A percentile compares a stretch with the other conserved stretches of the same genome.
These are phyloP conservation scores for Catostylus mosaicus DNA, from an alignment of 30 jellyfish, hydroid and myxozoan genomes.

Conservation along the genomic window DNA sequence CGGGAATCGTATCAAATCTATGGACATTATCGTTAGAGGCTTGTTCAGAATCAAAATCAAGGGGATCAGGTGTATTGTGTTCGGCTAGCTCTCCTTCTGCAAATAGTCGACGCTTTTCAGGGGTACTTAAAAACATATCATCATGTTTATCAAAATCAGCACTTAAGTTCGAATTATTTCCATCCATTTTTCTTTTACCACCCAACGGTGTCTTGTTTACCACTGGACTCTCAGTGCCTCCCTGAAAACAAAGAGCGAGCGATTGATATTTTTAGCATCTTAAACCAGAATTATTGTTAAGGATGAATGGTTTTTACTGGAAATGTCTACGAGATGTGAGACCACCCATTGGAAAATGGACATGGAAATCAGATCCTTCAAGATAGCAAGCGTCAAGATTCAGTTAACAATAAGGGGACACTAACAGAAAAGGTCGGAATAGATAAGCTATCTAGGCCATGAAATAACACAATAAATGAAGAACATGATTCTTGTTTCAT, in stretches of 20 bases:
- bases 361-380: too few species aligned
- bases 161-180: neutral
- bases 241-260: neutral
- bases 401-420: too few species aligned
- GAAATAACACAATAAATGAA: too few species aligned
- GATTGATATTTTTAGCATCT: too few species aligned
- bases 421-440: too few species aligned
- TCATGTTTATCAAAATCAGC: slow-evolving; percentile 57
- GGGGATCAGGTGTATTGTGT: slow-evolving; percentile 42
- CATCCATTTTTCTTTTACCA: slow-evolving; percentile 6
- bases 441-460: too few species aligned
- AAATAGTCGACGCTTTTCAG: slow-evolving; percentile 59
- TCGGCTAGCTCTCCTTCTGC: slow-evolving; percentile 73
- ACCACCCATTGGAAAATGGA: too few species aligned
- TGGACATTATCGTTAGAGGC: slow-evolving; percentile 18
- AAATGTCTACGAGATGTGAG: too few species aligned
- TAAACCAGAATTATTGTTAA: too few species aligned
- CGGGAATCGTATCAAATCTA: slow-evolving; percentile 17
- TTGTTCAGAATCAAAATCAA: neutral
- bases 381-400: too few species aligned
- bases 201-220: slow-evolving; percentile 12
- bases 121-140: slow-evolving; percentile 58
- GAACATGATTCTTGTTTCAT: too few species aligned
- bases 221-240: slow-evolving; percentile 10
- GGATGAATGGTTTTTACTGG: too few species aligned